Evolutionary conservation across 2,888 invertebrate species (phyloP).

Genomic region (Thelaira solivaga): DNA sequence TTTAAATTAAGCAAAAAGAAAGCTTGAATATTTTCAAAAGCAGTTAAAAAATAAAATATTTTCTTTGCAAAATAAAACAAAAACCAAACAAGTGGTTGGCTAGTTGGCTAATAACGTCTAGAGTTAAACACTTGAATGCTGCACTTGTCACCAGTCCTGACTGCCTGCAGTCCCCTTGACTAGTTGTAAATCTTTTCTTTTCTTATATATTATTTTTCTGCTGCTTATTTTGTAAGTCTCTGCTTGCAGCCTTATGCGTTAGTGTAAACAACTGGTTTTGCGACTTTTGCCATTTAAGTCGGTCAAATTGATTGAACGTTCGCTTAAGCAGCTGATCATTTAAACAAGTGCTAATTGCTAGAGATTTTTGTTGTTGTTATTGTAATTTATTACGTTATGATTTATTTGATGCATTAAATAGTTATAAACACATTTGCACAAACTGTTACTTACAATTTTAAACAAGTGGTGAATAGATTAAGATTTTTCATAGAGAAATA

Average conservation of each 20-base stretch:
- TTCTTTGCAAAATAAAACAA: too few species aligned
- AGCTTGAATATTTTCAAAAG: too few species aligned
- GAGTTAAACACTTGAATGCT: constrained; percentile 14
- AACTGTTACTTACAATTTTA: constrained; percentile 21
- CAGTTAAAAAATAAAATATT: too few species aligned
- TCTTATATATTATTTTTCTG: too few species aligned
- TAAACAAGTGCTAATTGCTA: constrained; percentile 61
- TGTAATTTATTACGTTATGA: constrained; percentile 7
- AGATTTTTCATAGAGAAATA: too few species aligned
- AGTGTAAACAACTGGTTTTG: constrained; percentile 60
- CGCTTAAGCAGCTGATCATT: constrained; percentile 59
- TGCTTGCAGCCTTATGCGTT: neutral
- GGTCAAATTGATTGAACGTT: constrained; percentile 65
- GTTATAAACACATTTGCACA: constrained; percentile 15
- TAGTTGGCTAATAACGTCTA: neutral
- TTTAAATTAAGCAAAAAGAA: neutral
- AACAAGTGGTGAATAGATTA: too few species aligned
- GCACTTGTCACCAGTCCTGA: constrained; percentile 56
- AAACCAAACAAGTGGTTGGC: too few species aligned
- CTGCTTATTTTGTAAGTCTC: neutral
- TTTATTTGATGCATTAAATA: constrained; percentile 24
- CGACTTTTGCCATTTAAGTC: constrained; percentile 66
- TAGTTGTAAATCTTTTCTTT: neutral
- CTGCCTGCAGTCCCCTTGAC: neutral
- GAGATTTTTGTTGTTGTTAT: constrained; percentile 44